A percentile compares a stretch with the other conserved stretches of the same genome.
These are phyloP conservation scores for Natrix natrix DNA, from an alignment of 2,797 vertebrate genomes.

Conservation along the genomic window DNA sequence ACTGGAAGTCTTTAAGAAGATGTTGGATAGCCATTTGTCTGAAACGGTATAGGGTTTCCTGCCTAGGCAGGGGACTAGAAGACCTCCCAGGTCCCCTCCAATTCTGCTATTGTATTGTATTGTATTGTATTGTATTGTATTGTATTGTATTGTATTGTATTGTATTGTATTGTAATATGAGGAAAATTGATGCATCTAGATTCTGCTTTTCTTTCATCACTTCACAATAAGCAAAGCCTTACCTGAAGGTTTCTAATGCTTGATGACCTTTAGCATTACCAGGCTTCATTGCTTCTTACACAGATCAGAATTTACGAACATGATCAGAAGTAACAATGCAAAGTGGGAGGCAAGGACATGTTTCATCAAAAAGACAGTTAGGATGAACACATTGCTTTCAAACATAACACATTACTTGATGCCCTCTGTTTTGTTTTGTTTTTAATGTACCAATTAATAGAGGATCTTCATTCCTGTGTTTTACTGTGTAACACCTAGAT, in stretches of 20 bases:
- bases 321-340: background rate
- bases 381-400: conserved; percentile 21
- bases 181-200: background rate
- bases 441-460: conserved; percentile 40
- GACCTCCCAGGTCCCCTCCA: too few relatives aligned
- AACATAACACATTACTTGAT: background rate
- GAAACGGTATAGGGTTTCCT: too few relatives aligned
- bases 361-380: background rate
- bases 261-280: background rate
- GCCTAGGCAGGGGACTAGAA: too few relatives aligned
- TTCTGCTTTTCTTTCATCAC: background rate
- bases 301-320: background rate
- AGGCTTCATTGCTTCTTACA: background rate
- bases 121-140: too few relatives aligned
- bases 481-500: background rate
- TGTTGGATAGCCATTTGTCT: too few relatives aligned
- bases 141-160: too few relatives aligned
- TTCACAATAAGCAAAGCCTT: background rate
- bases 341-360: background rate
- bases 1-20: too few relatives aligned
- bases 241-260: background rate
- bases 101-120: too few relatives aligned
- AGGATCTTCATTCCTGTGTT: conserved; percentile 8
- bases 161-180: background rate
- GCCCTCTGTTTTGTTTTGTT: background rate